Base-by-base conservation (phyloP, 2,797 vertebrate species). In the Danio tinwini region DNA sequence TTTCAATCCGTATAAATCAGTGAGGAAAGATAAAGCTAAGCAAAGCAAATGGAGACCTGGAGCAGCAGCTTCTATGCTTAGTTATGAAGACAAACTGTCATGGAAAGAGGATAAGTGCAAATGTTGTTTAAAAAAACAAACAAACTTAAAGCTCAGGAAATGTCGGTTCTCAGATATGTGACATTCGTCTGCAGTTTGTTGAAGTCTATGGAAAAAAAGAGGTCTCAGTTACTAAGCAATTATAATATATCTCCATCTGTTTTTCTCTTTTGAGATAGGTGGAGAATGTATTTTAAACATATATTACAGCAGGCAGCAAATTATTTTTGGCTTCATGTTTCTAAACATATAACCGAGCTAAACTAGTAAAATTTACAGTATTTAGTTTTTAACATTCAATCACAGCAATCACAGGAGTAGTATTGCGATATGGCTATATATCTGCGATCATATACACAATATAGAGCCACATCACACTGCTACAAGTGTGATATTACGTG, bases 91-190 rank as follows among this genome's bases (percentile, higher is more conserved):
- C 19, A 53, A 44, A 52, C 56, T 44, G 65, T 78, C 67, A 71
- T 61, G 45, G 65, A 12, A n/a, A 11, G 14, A 63, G 39, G 9
- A 63, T n/a, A 16, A 16, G 17, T 11, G 19, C 2, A 79, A 78
- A 78, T 53, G 39, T 40, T 21, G 49, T 55, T 69, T 47, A 47
- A 52, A 56, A 56, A 67, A 49, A 40, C 74, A 11, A 63, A 76
- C 44, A 37, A 58, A 37, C 52, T 67, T 55, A 76, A 39, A 77
- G 44, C 74, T 55, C 45, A 56, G 19, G 17, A 44, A 47, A 58
- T 2, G 11, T 59, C 29, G 17, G 29, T 7, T 68, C 21, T 68
- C 40, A 7, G 42, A 40, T 68, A 11, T 49, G 44, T 59, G n/a
- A 49, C 11, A 59, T 77, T 55, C 42, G 44, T 67, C 4, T 67